Conservation (phyloP, 2,113 vertebrate species). For the Thamnaconus septentrionalis region DNA sequence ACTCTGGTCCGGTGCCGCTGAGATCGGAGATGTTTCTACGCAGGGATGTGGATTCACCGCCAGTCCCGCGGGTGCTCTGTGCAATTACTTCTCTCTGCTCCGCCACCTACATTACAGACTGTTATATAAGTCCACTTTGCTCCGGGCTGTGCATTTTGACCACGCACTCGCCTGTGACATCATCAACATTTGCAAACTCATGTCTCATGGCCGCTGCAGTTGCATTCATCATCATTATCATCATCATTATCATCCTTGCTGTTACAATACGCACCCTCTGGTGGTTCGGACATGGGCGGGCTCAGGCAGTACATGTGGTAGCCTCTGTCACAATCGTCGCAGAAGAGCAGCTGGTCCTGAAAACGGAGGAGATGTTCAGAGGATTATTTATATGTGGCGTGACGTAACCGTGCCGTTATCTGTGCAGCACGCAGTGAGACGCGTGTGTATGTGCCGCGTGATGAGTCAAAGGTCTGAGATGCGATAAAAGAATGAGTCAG, state of each 20-base stretch:
- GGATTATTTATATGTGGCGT: too few species aligned
- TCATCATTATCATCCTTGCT: neutral
- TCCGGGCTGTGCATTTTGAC: neutral
- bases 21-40: neutral
- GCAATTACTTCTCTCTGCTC: neutral
- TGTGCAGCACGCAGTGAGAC: neutral
- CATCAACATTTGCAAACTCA: neutral
- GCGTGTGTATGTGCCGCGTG: neutral
- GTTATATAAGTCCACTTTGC: constrained; percentile 16
- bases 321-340: constrained; percentile 91
- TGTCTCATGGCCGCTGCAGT: too few species aligned
- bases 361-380: constrained; percentile 29
- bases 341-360: constrained; percentile 92
- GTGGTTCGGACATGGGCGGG: constrained; percentile 93
- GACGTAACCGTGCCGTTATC: neutral
- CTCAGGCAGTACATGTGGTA: constrained; percentile 97
- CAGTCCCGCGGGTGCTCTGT: neutral
- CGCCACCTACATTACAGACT: constrained; percentile 17
- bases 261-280: constrained; percentile 80
- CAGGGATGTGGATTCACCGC: neutral
- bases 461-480: too few species aligned
- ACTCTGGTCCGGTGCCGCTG: neutral
- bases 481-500: too few species aligned
- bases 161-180: neutral
- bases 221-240: too few species aligned